These are phyloP conservation scores for Drosophila robusta DNA, from an alignment of 2,888 invertebrate species.

Conservation along the genomic window DNA sequence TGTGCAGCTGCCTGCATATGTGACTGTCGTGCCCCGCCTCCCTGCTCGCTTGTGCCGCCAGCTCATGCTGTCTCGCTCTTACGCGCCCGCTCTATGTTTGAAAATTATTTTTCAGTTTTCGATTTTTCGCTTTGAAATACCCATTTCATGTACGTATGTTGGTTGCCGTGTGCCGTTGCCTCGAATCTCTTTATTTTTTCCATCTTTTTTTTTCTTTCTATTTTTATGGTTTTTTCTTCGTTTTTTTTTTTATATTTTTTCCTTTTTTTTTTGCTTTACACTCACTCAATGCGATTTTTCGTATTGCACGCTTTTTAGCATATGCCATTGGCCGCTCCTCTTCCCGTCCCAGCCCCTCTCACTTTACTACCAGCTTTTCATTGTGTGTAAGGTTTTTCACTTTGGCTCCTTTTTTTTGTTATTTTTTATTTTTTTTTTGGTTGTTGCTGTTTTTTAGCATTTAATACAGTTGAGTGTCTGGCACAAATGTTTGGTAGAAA, in stretches of 20 bases:
- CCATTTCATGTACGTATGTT: slow-evolving; percentile 67
- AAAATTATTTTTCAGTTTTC: slow-evolving; percentile 81
- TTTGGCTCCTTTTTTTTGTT: slow-evolving; percentile 54
- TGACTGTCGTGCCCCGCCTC: slow-evolving; percentile 53
- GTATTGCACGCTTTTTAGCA: slow-evolving; percentile 81
- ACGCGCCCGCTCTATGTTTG: slow-evolving; percentile 47
- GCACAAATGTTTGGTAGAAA: slow-evolving; percentile 82
- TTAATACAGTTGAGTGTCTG: slow-evolving; percentile 81
- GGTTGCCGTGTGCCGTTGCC: slow-evolving; percentile 52
- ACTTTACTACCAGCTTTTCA: slow-evolving; percentile 71
- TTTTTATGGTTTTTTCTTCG: slow-evolving; percentile 37
- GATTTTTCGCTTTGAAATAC: slow-evolving; percentile 82
- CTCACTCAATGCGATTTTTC: slow-evolving; percentile 72
- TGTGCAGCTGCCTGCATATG: slow-evolving; percentile 72
- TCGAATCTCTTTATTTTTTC: slow-evolving; percentile 45
- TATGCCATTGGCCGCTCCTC: slow-evolving; percentile 74
- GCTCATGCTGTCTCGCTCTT: neutral
- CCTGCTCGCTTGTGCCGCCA: neutral
- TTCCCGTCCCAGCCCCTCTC: slow-evolving; percentile 5
- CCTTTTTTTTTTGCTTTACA: slow-evolving; percentile 44
- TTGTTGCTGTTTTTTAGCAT: slow-evolving; percentile 80
- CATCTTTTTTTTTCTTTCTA: slow-evolving; percentile 22
- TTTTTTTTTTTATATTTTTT: slow-evolving; percentile 32
- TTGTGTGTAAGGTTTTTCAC: slow-evolving; percentile 81
- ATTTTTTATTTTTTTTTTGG: slow-evolving; percentile 20